phyloP scores from a whole-genome alignment of 2,888 invertebrate species.

The Chalcis sispes region DNA sequence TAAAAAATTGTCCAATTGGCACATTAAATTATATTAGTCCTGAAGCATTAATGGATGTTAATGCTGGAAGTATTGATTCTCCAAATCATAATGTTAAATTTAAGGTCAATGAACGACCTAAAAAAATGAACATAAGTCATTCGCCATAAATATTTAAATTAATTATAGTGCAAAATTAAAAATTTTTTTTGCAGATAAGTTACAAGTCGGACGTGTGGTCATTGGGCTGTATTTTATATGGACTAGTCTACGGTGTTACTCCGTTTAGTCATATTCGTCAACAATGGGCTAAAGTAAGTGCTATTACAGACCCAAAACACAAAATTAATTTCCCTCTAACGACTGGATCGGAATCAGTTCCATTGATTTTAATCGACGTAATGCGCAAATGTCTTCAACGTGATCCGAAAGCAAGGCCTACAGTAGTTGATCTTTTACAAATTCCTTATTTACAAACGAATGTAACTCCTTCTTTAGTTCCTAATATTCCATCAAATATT shows the following conservation, averaged over 20 bases:
- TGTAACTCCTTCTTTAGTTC: conserved; percentile 35
- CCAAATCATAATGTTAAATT: conserved; percentile 70
- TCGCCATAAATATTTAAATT: no score
- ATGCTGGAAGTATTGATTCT: conserved; percentile 74
- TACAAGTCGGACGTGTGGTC: conserved; percentile 98
- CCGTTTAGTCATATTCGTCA: conserved; percentile 91
- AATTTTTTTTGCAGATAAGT: conserved; percentile 81
- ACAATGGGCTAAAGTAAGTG: conserved; percentile 84
- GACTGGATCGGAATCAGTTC: conserved; percentile 76
- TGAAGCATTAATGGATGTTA: conserved; percentile 86
- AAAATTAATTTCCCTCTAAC: conserved; percentile 81
- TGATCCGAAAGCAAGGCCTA: conserved; percentile 85
- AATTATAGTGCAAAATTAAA: conserved; percentile 9
- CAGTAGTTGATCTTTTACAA: conserved; percentile 84
- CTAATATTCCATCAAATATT: conserved; percentile 64
- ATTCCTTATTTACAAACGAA: conserved; percentile 74
- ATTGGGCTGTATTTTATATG: conserved; percentile 96
- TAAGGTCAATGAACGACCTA: conserved; percentile 60
- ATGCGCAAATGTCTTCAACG: conserved; percentile 85
- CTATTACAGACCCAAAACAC: conserved; percentile 86
- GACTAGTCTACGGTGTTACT: conserved; percentile 91
- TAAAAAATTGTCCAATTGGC: conserved; percentile 89
- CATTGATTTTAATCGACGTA: conserved; percentile 80
- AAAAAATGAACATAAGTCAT: no score
- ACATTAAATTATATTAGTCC: conserved; percentile 98